Conservation (phyloP, 2,797 vertebrate genomes). For the Sebastes kiyomatsui region DNA sequence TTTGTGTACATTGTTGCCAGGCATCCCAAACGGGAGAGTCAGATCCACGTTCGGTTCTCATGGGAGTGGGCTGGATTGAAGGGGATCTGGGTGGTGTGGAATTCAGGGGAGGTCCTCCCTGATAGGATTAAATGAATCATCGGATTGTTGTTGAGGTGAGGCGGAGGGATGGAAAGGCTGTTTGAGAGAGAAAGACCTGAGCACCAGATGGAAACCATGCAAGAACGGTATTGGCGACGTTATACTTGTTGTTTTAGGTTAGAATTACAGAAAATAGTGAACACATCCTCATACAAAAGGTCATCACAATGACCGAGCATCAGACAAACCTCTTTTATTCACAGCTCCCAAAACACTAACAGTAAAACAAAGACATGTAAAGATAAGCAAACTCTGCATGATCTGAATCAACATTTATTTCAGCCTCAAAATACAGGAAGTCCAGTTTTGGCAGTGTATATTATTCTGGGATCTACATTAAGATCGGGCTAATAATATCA, state of each 20-base stretch:
- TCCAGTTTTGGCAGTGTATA: constrained; percentile 56
- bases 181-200: not conserved
- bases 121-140: constrained; percentile 70
- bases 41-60: constrained; percentile 35
- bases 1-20: constrained; percentile 39
- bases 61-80: constrained; percentile 46
- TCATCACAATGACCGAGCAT: not conserved
- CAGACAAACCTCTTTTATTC: not conserved
- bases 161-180: constrained; percentile 22
- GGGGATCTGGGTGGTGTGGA: constrained; percentile 60
- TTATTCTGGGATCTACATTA: constrained; percentile 49
- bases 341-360: not conserved
- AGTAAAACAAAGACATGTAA: constrained; percentile 22
- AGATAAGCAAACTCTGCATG: constrained; percentile 19
- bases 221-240: not conserved
- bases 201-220: not conserved
- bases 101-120: constrained; percentile 64
- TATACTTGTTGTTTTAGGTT: not conserved
- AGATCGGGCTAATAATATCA: constrained; percentile 32
- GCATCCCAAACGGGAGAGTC: constrained; percentile 22
- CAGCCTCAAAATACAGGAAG: constrained; percentile 54
- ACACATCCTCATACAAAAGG: constrained; percentile 1
- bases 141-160: constrained; percentile 58
- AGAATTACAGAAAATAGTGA: constrained; percentile 6
- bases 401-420: constrained; percentile 69